Percentiles rank a stretch among this genome's conserved stretches.
phyloP scores from a whole-genome alignment of 2,797 vertebrate genomes.

The Clarias laeviceps region DNA sequence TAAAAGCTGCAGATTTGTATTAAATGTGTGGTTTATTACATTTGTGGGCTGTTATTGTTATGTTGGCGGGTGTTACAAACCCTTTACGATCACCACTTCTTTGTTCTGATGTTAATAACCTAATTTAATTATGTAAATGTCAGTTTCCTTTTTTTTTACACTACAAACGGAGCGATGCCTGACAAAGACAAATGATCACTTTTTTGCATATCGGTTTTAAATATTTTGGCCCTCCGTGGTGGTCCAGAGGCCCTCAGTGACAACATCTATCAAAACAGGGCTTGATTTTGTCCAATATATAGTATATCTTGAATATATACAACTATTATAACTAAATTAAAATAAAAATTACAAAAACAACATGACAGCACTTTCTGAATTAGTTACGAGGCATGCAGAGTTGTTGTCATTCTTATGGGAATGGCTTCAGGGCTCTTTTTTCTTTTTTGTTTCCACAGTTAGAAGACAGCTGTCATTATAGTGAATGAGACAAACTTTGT shows the following conservation, averaged over 20 bases:
- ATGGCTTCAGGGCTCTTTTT: neutral
- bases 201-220: neutral
- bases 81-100: neutral
- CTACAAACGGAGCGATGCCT: neutral
- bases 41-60: too few relatives aligned
- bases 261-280: neutral
- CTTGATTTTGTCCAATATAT: neutral
- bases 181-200: neutral
- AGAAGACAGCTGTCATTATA: slow-evolving; percentile 11
- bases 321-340: neutral
- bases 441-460: neutral
- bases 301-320: neutral
- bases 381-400: neutral
- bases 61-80: too few relatives aligned
- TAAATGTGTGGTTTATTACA: too few relatives aligned
- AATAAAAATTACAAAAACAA: neutral
- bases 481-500: neutral
- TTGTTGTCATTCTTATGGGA: neutral
- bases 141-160: neutral
- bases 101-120: neutral
- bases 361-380: neutral
- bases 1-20: too few relatives aligned
- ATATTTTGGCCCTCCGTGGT: neutral
- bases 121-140: neutral
- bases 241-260: neutral